Evolutionary conservation across 1,140 invertebrate species (phyloP), one percentile per base, ranked within the genome.

Genomic region (Drosophila athabasca): DNA sequence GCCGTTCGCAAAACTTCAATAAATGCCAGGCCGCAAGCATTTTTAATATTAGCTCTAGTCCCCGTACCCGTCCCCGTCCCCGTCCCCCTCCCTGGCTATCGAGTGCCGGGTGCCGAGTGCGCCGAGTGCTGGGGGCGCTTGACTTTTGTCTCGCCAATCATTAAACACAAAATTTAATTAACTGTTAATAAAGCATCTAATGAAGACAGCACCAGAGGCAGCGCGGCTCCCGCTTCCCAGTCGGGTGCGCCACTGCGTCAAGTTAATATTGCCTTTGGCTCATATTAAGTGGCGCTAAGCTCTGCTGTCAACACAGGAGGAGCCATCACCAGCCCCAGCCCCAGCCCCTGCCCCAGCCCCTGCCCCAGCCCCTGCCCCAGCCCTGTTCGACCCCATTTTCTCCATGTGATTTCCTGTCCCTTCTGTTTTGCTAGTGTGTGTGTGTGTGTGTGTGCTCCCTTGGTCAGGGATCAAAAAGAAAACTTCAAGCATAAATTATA

Each of bases 81-180:
- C 17, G 17, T 19, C 17, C 17, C 17, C 24, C 24, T 26, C 0
- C 24, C 24, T 5, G 24, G 5, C 24, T 26, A 5, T 3, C 4
- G 24, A 26, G 24, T 26, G 4, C 4, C 24, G 24, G 5, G 24
- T 26, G 3, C 24, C 4, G 7, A 39, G 45, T 41, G n/a, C n/a
- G 46, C 19, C 15, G 17, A 2, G 22, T 49, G 39, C 31, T 17
- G 35, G 35, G 9, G 35, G 35, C 35, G 35, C 61, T 59, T 67
- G 64, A 58, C 67, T 68, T 62, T 41, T 59, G 46, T 62, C 61
- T 48, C 58, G 58, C 69, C 58, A 74, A 83, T 87, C 83, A 88
- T 87, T 87, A 87, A 87, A 79, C 71, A 88, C 83, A 88, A 87
- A 79, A 87, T 87, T 87, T 88, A 87, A 87, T 87, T 87, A 87